These are phyloP conservation scores for Chaetorhynchus papuensis DNA, from an alignment of 2,113 vertebrate species.

Conservation along the genomic window DNA sequence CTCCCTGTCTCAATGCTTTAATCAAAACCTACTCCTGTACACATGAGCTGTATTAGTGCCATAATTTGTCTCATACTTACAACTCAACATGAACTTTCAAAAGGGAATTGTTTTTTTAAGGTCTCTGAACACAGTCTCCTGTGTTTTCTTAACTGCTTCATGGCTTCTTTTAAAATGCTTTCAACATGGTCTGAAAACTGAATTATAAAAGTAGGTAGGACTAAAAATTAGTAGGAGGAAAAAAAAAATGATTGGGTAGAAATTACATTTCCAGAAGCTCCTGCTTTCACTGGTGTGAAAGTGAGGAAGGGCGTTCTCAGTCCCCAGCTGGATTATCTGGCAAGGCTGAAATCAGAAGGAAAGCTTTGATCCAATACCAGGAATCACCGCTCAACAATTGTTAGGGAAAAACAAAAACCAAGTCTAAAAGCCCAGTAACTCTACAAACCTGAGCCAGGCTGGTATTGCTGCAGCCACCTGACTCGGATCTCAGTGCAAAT, in stretches of 20 bases:
- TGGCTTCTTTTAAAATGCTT: background rate
- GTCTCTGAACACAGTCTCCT: background rate
- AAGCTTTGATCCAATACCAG: background rate
- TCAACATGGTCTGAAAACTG: background rate
- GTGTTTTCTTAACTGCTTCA: background rate
- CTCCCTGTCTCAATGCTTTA: conserved; percentile 10
- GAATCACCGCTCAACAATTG: background rate
- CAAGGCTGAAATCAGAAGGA: background rate
- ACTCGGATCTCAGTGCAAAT: background rate
- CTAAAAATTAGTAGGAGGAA: background rate
- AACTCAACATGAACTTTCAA: background rate
- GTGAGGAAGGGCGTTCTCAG: background rate
- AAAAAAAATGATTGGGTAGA: background rate
- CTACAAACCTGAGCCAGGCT: background rate
- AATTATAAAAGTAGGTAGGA: background rate
- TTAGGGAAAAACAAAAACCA: background rate
- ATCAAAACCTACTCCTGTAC: background rate
- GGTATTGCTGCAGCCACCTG: background rate
- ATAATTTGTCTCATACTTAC: background rate
- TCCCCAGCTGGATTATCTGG: background rate
- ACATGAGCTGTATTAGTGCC: background rate
- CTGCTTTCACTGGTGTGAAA: background rate
- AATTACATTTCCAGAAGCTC: background rate
- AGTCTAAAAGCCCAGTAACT: background rate
- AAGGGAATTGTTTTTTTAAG: background rate